phyloP scores from a whole-genome alignment of 2,797 vertebrate genomes.

The Vireo griseus region DNA sequence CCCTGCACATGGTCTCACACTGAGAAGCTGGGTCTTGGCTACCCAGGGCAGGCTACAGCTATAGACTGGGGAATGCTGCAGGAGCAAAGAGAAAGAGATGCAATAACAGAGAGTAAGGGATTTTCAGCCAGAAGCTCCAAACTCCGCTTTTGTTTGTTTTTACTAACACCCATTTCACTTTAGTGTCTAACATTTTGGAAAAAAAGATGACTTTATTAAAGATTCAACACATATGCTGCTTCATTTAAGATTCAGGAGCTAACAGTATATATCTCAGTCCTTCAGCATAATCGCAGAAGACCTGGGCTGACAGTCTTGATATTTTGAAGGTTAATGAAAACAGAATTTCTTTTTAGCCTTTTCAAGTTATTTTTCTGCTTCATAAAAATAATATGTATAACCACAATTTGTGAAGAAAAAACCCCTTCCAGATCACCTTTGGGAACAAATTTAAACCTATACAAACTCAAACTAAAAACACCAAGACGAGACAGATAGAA shows the following conservation, averaged over 20 bases:
- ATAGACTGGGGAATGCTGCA: not conserved
- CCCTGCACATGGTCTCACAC: not conserved
- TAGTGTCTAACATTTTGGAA: constrained; percentile 31
- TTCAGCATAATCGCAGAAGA: constrained; percentile 6
- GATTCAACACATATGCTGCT: constrained; percentile 53
- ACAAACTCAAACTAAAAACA: not conserved
- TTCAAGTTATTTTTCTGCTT: constrained; percentile 44
- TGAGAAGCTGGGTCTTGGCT: not conserved
- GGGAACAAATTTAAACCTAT: not conserved
- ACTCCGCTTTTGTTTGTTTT: constrained; percentile 35
- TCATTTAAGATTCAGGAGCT: constrained; percentile 51
- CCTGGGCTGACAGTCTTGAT: constrained; percentile 50
- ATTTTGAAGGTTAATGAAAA: constrained; percentile 61
- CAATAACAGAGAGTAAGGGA: not conserved
- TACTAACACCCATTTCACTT: constrained; percentile 49
- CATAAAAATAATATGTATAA: not conserved
- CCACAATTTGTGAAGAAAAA: not conserved
- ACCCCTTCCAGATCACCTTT: not conserved
- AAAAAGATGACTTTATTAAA: constrained; percentile 49
- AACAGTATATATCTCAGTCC: constrained; percentile 47
- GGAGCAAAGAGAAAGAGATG: not conserved
- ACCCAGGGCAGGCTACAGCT: not conserved
- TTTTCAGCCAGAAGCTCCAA: constrained; percentile 26
- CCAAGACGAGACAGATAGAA: not conserved
- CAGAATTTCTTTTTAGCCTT: constrained; percentile 50